Evolutionary conservation across 2,888 invertebrate genomes (phyloP).

Genomic region (Erebia epiphron): DNA sequence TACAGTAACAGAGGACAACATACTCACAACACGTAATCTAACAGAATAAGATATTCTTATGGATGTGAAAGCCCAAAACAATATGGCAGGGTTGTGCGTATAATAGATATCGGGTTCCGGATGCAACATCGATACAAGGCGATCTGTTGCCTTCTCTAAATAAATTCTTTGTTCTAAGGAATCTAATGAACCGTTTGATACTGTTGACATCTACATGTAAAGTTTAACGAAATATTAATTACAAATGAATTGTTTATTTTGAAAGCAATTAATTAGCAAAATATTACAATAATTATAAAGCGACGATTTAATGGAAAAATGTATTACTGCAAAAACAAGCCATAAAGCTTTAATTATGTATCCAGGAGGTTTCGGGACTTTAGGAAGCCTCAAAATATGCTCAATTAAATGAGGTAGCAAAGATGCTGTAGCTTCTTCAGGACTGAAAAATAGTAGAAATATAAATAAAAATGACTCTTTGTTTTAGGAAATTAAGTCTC

Average conservation of each 20-base stretch:
- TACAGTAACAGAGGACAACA: background rate
- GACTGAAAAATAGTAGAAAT: constrained; percentile 50
- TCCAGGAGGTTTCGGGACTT: constrained; percentile 57
- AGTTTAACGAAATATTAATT: background rate
- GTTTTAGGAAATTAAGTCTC: no score
- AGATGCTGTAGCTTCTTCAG: constrained; percentile 65
- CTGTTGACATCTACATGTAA: constrained; percentile 64
- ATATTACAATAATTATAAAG: background rate
- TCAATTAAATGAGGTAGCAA: constrained; percentile 67
- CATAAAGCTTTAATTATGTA: constrained; percentile 74
- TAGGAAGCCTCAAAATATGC: constrained; percentile 61
- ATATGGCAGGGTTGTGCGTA: constrained; percentile 70
- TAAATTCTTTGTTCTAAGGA: constrained; percentile 66
- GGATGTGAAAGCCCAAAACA: constrained; percentile 72
- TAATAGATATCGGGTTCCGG: constrained; percentile 65
- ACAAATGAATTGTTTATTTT: background rate
- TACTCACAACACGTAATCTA: constrained; percentile 64
- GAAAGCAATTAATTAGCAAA: background rate
- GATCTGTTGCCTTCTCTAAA: constrained; percentile 68
- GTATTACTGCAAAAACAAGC: constrained; percentile 72
- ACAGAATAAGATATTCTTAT: constrained; percentile 60
- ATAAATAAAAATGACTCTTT: no score
- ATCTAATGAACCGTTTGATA: constrained; percentile 63
- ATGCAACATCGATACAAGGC: constrained; percentile 58
- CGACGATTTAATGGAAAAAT: background rate